phyloP scores from a whole-genome alignment of 2,113 vertebrate species.

The Semnopithecus entellus region DNA sequence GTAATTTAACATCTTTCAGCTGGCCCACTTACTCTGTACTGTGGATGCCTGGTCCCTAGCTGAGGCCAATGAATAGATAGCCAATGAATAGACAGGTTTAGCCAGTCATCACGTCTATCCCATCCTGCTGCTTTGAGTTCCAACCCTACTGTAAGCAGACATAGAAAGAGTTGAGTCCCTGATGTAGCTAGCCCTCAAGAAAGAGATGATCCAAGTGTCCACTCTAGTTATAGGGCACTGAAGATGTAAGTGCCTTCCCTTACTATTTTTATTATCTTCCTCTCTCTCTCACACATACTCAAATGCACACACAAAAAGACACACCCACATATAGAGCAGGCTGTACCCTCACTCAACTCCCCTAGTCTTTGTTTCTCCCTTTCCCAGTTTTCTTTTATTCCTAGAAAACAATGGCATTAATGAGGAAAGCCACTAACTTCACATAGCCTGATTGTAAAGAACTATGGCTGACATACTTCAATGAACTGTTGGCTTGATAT shows the following conservation, averaged over 20 bases:
- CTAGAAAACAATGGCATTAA: background rate
- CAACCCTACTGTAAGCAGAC: background rate
- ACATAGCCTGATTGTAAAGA: background rate
- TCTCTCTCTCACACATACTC: background rate
- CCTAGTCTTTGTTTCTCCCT: background rate
- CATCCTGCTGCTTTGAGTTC: background rate
- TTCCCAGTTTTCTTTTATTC: background rate
- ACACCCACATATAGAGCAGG: background rate
- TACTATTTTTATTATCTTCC: background rate
- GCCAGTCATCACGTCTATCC: rapidly evolving
- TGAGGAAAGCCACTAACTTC: background rate
- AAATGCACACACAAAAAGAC: background rate
- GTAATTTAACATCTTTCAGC: background rate
- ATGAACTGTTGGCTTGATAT: background rate
- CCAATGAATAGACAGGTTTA: background rate
- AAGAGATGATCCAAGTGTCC: background rate
- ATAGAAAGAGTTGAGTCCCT: background rate
- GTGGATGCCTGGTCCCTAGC: background rate
- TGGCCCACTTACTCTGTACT: background rate
- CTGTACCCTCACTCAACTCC: background rate
- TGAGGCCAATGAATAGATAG: background rate
- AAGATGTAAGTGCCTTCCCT: background rate
- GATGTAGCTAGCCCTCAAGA: background rate
- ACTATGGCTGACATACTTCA: background rate
- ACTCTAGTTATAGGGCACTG: background rate